A percentile compares a stretch with the other conserved stretches of the same genome.
Evolutionary conservation across 2,888 invertebrate species (phyloP).

Genomic region (Azorinus chamasolen): DNA sequence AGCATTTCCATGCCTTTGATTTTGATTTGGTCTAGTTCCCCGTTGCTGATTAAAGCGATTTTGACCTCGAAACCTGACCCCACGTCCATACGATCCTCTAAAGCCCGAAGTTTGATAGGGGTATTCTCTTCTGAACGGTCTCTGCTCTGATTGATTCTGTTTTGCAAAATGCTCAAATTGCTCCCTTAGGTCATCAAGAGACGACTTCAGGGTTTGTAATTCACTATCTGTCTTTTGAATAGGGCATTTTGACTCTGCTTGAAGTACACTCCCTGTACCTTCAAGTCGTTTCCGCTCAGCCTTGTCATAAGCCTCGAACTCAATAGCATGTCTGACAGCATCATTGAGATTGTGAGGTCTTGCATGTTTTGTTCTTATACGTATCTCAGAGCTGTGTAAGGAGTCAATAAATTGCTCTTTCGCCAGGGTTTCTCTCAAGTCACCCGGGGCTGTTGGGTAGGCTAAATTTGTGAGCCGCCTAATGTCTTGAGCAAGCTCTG

Average conservation of each 20-base stretch:
- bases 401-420: slow-evolving; percentile 23
- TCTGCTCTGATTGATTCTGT: not conserved
- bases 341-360: slow-evolving; percentile 13
- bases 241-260: not conserved
- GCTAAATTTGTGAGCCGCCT: slow-evolving; percentile 16
- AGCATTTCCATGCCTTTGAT: not conserved
- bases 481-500: slow-evolving; percentile 23
- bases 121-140: no score
- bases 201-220: slow-evolving; percentile 6
- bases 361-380: slow-evolving; percentile 6
- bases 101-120: no score
- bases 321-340: slow-evolving; percentile 22
- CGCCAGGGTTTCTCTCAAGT: slow-evolving; percentile 15
- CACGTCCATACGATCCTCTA: no score
- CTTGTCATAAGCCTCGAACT: slow-evolving; percentile 17
- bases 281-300: slow-evolving; percentile 12
- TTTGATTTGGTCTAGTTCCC: no score
- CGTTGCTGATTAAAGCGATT: no score
- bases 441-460: slow-evolving; percentile 14
- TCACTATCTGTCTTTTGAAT: not conserved
- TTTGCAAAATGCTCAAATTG: not conserved
- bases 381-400: slow-evolving; percentile 14
- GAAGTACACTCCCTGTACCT: not conserved
- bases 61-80: not conserved
- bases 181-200: not conserved